Percentiles rank a stretch among this genome's conserved stretches.
Evolutionary conservation across 2,888 invertebrate species (phyloP).

Genomic region (Cephus nigrinus): DNA sequence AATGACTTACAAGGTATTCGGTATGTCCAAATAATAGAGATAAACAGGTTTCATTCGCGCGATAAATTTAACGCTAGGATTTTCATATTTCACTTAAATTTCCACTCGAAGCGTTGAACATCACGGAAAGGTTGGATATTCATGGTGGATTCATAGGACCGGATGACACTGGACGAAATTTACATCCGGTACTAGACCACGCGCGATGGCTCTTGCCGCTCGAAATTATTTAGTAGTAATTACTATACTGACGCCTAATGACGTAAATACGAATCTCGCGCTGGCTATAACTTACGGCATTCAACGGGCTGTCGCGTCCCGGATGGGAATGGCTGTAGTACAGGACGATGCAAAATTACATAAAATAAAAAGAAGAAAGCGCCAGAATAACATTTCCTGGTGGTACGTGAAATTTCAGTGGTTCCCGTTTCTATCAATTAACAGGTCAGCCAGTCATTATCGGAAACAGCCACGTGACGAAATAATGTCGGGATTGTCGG

Average conservation of each 20-base stretch:
- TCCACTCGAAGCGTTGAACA: slow-evolving; percentile 56
- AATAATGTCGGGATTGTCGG: slow-evolving; percentile 16
- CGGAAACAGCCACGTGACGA: background rate
- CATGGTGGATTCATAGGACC: slow-evolving; percentile 59
- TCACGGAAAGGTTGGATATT: slow-evolving; percentile 56
- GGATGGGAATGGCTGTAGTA: background rate
- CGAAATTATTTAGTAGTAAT: slow-evolving; percentile 63
- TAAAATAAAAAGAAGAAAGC: background rate
- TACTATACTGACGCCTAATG: slow-evolving; percentile 36
- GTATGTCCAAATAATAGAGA: background rate
- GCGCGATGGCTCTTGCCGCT: slow-evolving; percentile 42
- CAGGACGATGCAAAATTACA: background rate
- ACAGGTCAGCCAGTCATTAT: background rate
- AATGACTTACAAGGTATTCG: background rate
- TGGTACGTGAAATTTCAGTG: background rate
- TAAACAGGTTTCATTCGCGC: background rate
- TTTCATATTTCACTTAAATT: slow-evolving; percentile 63
- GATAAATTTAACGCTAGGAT: slow-evolving; percentile 38
- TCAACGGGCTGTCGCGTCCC: background rate
- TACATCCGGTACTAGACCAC: slow-evolving; percentile 47
- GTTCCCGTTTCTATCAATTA: background rate
- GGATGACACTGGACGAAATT: slow-evolving; percentile 49
- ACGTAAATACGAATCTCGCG: background rate
- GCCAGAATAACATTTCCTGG: background rate
- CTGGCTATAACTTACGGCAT: background rate